Evolutionary conservation across 2,797 vertebrate genomes (phyloP), one percentile per base, ranked within the genome.

Genomic region (Dallia pectoralis): DNA sequence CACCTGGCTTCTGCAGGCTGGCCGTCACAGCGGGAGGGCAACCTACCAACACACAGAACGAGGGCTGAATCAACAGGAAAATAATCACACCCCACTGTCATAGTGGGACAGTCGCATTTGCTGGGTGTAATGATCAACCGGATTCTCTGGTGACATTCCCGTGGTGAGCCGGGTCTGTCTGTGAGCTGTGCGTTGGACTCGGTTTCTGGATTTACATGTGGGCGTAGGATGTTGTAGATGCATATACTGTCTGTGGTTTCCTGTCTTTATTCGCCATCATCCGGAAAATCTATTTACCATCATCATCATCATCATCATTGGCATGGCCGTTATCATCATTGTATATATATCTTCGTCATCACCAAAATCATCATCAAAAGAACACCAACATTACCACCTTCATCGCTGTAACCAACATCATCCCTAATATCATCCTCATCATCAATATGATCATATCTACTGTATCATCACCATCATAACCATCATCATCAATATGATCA

Each of bases 1-100:
- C 84, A 81, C 77, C 62, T 67, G 48, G 15, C 33, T 33, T 71
- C 70, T 18, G 71, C 49, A 63, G 25, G 40, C 32, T 51, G 2
- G 53, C 62, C 74, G 64, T n/a, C 73, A 70, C 78, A 77, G 84
- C 84, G 84, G 84, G 85, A 83, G 87, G 82, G 4, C 7, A 4
- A 6, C 30, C 16, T 30, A 29, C 27, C 27, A 9, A 12, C 62
- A 33, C 27, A 32, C 62, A 33, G 29, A 29, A 19, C 62, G 32
- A 9, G 62, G 27, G 16, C 27, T 11, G 32, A 30, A 32, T 19
- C 16, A 63, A 63, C 5, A 3, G 29, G 1, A 63, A 32, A 19
- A 18, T 18, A 25, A 12, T 14, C 53, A 6, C 25, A 33, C 62
- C 32, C 62, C 22, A 19, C 53, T 22, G 53, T 25, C n/a, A 8